These are phyloP conservation scores for Zosterops pallidus DNA, from an alignment of 2,113 vertebrate genomes.

Conservation along the genomic window DNA sequence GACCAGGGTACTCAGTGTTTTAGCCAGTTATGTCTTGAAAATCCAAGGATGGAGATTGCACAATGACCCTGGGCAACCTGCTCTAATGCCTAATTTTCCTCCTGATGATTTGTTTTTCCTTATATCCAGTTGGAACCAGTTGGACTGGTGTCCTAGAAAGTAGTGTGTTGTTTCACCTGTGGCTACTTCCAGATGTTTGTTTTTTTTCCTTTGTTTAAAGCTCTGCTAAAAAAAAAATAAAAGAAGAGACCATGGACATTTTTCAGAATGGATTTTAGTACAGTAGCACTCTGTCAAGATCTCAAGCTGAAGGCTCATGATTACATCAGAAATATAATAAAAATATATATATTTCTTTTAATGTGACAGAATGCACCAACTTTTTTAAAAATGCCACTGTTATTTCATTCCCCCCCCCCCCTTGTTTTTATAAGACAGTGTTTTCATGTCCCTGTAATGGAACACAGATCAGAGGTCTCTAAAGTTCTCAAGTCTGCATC, in stretches of 20 bases:
- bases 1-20: not conserved
- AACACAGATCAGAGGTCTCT: not conserved
- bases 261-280: not conserved
- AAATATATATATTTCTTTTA: not conserved
- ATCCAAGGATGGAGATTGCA: not conserved
- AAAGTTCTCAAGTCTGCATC: not conserved
- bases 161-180: not conserved
- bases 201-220: not conserved
- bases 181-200: not conserved
- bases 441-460: not conserved
- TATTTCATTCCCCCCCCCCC: accelerated
- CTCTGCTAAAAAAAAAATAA: not conserved
- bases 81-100: not conserved
- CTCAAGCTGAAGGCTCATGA: not conserved
- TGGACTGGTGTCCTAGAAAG: not conserved
- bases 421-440: not conserved
- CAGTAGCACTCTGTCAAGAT: not conserved
- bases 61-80: not conserved
- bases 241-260: not conserved
- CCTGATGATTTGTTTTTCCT: not conserved
- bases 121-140: not conserved
- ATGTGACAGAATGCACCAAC: not conserved
- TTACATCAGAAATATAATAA: not conserved
- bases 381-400: not conserved
- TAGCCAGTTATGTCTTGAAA: not conserved